These are phyloP conservation scores for Mesocricetus auratus DNA, from an alignment of 2,113 vertebrate species.

Conservation along the genomic window DNA sequence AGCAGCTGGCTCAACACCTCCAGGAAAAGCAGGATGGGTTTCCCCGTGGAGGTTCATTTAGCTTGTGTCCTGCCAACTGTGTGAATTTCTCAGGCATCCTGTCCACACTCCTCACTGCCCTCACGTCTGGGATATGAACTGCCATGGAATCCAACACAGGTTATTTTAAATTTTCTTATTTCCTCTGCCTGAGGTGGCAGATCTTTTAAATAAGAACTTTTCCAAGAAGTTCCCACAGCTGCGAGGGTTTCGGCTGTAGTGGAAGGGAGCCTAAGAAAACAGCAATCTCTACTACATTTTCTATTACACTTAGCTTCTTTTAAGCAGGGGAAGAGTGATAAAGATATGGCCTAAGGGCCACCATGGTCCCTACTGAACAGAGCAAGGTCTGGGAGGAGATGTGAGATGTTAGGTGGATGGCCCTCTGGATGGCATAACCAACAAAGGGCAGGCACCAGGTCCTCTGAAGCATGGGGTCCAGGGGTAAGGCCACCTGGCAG, in stretches of 20 bases:
- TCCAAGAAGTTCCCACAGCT: constrained; percentile 7
- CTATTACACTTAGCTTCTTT: background rate
- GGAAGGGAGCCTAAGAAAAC: background rate
- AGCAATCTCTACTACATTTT: background rate
- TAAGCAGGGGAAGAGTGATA: background rate
- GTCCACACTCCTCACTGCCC: background rate
- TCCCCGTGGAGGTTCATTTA: background rate
- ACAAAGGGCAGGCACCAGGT: background rate
- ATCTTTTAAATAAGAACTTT: constrained; percentile 51
- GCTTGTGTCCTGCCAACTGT: background rate
- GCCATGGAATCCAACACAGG: background rate
- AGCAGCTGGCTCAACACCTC: background rate
- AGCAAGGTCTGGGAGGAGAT: background rate
- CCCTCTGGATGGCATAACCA: background rate
- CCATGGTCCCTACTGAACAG: background rate
- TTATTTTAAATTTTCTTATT: constrained; percentile 49
- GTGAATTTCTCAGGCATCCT: background rate
- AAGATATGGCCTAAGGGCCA: background rate
- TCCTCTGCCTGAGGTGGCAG: background rate
- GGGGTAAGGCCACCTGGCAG: background rate
- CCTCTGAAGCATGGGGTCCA: background rate
- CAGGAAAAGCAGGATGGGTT: background rate
- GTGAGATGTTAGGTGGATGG: background rate
- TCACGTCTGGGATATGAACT: constrained; percentile 4
- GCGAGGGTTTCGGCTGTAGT: background rate